These are phyloP conservation scores for Microcebus lehilahytsara DNA, from an alignment of 2,113 vertebrate genomes.

Conservation along the genomic window DNA sequence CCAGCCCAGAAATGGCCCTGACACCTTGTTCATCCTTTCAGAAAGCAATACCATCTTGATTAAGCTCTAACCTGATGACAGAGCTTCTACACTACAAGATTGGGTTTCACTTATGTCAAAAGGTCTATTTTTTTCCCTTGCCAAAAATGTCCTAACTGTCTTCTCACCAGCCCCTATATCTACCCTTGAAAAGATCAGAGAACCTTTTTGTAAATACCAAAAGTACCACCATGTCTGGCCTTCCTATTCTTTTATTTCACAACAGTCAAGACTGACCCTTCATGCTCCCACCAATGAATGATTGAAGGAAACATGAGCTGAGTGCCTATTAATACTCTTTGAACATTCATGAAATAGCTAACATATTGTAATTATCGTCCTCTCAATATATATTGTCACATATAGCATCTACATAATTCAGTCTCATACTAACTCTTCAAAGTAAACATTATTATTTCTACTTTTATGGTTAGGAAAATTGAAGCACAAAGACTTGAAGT, in stretches of 20 bases:
- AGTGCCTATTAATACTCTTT: background rate
- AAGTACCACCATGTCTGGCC: background rate
- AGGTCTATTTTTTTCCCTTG: background rate
- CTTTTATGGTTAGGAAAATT: background rate
- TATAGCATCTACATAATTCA: background rate
- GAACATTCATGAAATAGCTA: background rate
- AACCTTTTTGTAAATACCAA: background rate
- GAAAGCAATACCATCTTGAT: background rate
- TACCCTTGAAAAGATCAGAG: background rate
- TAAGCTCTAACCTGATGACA: background rate
- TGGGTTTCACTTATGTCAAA: background rate
- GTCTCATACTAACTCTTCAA: background rate
- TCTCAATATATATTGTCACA: background rate
- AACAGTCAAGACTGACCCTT: background rate
- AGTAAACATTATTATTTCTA: background rate
- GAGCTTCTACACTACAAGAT: background rate
- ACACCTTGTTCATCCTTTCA: background rate
- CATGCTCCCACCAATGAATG: background rate
- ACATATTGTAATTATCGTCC: background rate
- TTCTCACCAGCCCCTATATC: background rate
- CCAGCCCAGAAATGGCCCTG: background rate
- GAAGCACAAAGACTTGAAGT: slow-evolving; percentile 15
- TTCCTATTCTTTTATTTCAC: background rate
- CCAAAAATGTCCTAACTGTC: background rate
- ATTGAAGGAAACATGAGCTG: background rate